A percentile compares a stretch with the other conserved stretches of the same genome.
Conservation (phyloP, 2,797 vertebrate species). For the Trichosurus vulpecula region DNA sequence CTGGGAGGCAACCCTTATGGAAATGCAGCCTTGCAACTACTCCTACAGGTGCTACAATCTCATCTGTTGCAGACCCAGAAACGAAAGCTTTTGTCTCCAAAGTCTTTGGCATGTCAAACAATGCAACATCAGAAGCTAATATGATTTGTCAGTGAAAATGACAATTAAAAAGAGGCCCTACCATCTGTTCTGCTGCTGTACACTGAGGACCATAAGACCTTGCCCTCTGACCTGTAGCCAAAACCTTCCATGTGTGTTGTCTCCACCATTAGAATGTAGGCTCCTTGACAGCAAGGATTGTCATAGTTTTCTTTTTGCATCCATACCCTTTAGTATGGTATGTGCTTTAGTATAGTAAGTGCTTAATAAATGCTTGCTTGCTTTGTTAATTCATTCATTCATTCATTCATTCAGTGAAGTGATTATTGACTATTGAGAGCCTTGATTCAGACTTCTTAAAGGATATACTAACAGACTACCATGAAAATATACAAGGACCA, state of each 20-base stretch:
- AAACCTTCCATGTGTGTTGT: not conserved
- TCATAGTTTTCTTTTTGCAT: not conserved
- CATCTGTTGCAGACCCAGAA: not conserved
- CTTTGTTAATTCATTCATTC: not conserved
- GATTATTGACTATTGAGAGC: not conserved
- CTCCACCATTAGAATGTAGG: not conserved
- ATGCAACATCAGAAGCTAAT: not conserved
- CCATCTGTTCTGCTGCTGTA: not conserved
- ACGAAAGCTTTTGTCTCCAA: not conserved
- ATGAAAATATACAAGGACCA: slow-evolving; percentile 1
- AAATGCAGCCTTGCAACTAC: not conserved
- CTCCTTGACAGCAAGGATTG: not conserved
- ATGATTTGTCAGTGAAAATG: not conserved
- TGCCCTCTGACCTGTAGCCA: not conserved
- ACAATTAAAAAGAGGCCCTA: not conserved
- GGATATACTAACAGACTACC: not conserved
- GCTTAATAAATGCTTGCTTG: not conserved
- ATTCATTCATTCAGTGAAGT: not conserved
- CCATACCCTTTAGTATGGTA: not conserved
- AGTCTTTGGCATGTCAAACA: not conserved
- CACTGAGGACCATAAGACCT: not conserved
- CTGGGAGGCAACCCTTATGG: not conserved
- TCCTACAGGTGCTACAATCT: not conserved
- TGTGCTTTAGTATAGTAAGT: not conserved
- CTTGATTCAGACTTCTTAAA: not conserved